These are phyloP conservation scores for Montipora sp. DNA, from an alignment of 64 coral and sea anemone species.

Conservation along the genomic window DNA sequence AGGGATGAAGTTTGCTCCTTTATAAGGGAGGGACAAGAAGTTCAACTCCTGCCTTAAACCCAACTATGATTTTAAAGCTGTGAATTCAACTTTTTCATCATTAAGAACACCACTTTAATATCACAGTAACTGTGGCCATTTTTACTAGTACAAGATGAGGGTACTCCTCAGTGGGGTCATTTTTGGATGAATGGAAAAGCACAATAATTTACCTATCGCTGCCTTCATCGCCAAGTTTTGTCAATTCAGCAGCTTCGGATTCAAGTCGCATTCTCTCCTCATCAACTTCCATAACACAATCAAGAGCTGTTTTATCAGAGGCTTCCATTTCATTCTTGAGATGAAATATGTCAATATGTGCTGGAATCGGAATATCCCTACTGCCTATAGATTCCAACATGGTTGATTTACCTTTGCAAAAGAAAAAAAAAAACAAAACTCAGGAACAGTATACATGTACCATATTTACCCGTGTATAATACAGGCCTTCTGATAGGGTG, in stretches of 20 bases:
- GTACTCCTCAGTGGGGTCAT: too few species aligned
- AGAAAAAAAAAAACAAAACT: background rate
- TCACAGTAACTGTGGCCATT: too few species aligned
- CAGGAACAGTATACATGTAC: too few species aligned
- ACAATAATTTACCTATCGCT: slow-evolving; percentile 70
- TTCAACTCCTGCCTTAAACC: too few species aligned
- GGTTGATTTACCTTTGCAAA: slow-evolving; percentile 90
- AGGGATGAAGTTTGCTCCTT: too few species aligned
- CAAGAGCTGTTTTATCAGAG: slow-evolving; percentile 90
- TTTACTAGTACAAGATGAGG: too few species aligned
- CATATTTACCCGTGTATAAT: too few species aligned
- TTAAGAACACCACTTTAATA: too few species aligned
- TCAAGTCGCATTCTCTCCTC: slow-evolving; percentile 88
- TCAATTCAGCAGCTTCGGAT: slow-evolving; percentile 81
- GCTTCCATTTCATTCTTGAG: slow-evolving; percentile 93
- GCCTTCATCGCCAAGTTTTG: slow-evolving; percentile 88
- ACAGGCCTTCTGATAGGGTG: too few species aligned
- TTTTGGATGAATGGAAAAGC: background rate
- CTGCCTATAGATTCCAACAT: slow-evolving; percentile 85
- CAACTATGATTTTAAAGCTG: too few species aligned
- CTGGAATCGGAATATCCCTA: slow-evolving; percentile 93
- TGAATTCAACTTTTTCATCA: too few species aligned
- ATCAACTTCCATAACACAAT: slow-evolving; percentile 98
- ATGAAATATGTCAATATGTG: slow-evolving; percentile 97
- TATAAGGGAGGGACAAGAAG: too few species aligned